Base-by-base conservation (phyloP, 1,140 invertebrate species). In the Diorhabda carinulata region DNA sequence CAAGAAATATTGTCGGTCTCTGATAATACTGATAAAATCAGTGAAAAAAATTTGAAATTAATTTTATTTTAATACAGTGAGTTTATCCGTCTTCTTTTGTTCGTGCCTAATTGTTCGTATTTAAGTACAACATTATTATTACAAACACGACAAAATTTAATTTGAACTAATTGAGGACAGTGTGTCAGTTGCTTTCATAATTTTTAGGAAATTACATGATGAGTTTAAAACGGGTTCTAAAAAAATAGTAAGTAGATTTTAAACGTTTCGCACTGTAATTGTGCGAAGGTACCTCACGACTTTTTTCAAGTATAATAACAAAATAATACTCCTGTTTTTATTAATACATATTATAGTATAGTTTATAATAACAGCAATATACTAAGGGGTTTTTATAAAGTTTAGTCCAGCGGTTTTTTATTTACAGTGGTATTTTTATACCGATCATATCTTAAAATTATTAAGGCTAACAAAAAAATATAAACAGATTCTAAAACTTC, bases 161-260 rank as follows among this genome's bases (percentile, higher is more conserved):
- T 52, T 52, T 52, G 47, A 52, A n/a, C 47, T 52, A 52, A 52
- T 52, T 52, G 47, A 52, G 47, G 47, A 52, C n/a, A 52, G 47
- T 52, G 47, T 52, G 47, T 52, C 47, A 52, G 8, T n/a, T 52
- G 6, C 47, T 52, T 52, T 52, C n/a, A 52, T 52, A 52, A 52
- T 52, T 52, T 25, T 52, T n/a, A 52, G 6, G n/a, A 52, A 52
- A 52, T 52, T 52, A 52, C n/a, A 52, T 52, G 47, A 52, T 52
- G 47, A 52, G 6, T 52, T 52, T 52, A 52, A 52, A 52, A 52
- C 47, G n/a, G 47, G 6, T 52, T 52, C 6, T 52, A n/a, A 8
- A 8, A n/a, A 52, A 52, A 52, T 52, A 52, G 6, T 52, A 52
- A 52, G 47, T 52, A 52, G 47, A 52, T 52, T 52, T 52, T 52